Base-by-base conservation (phyloP, 35 echinoderm and acorn worm genomes). In the Chiridota heheva region DNA sequence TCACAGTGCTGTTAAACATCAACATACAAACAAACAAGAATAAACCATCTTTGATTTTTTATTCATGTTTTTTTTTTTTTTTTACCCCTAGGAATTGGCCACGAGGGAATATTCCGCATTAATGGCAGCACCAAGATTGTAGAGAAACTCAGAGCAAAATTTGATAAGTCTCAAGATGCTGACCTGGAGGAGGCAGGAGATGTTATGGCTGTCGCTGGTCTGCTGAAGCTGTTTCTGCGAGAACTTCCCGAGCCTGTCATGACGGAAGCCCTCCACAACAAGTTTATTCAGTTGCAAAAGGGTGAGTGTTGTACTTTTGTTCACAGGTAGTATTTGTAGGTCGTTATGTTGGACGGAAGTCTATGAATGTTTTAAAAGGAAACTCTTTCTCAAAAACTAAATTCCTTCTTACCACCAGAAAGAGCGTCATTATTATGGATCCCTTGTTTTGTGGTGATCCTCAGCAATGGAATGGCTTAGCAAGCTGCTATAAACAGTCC, bases 61-160 rank as follows among this genome's bases (percentile, higher is more conserved):
- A 16, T 45, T 2, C 22, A 56, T 22, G 4, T 24, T 73, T 2
- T 25, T 75, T 31, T 44, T 82, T 16, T 5, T 31, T 27, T 68
- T 71, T 78, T n/a, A n/a, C n/a, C n/a, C n/a, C 2, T 76, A 98
- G 95, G 95, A 27, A 85, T 98, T 43, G 85, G 89, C 30, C 88
- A 91, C 44, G 95, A 98, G 38, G 95, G 95, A 31, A 98, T 98
- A 76, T 98, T 98, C 40, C 89, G 95, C 36, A 88, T 98, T 74
- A 98, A 91, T 37, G 95, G 95, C n/a, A 98, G 89, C 68, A 74
- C 95, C 26, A 78, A 85, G 32, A 81, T 91, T 0, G 95, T 98
- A 26, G 95, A 98, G 10, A 98, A 91, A 66, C 55, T 98, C 30
- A 85, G 84, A 55, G 38, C 74, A 12, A 46, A 84, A 30, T 91